These are phyloP conservation scores for Malurus elegans DNA, from an alignment of 2,113 vertebrate species.

Conservation along the genomic window DNA sequence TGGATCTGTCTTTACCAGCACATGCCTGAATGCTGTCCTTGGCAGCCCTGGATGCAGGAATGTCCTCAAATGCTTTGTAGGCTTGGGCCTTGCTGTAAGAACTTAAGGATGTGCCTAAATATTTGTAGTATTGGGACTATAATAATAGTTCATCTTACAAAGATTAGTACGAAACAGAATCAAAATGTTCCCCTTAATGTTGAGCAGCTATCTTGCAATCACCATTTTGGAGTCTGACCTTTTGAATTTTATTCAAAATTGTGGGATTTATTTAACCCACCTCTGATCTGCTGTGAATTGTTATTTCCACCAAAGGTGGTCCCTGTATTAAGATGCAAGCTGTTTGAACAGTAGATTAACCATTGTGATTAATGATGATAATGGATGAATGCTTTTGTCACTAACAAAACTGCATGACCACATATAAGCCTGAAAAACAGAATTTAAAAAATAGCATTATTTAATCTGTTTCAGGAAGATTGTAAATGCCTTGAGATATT, in stretches of 20 bases:
- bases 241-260: not conserved
- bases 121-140: not conserved
- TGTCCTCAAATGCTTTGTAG: not conserved
- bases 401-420: not conserved
- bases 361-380: conserved; percentile 13
- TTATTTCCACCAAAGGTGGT: not conserved
- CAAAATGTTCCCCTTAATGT: not conserved
- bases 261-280: not conserved
- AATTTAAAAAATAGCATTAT: conserved; percentile 63
- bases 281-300: not conserved
- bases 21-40: not conserved
- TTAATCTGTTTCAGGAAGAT: conserved; percentile 70
- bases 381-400: conserved; percentile 15
- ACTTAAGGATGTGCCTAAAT: not conserved
- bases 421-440: conserved; percentile 49
- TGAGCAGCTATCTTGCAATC: not conserved
- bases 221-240: not conserved
- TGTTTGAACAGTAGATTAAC: conserved; percentile 11
- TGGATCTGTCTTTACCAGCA: not conserved
- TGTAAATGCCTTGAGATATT: conserved; percentile 75
- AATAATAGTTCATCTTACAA: not conserved
- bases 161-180: not conserved
- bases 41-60: not conserved
- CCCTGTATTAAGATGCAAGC: conserved; percentile 3
- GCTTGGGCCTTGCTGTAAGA: not conserved